Base-by-base conservation (phyloP, 35 echinoderm and acorn worm genomes). In the Strongylocentrotus purpuratus region DNA sequence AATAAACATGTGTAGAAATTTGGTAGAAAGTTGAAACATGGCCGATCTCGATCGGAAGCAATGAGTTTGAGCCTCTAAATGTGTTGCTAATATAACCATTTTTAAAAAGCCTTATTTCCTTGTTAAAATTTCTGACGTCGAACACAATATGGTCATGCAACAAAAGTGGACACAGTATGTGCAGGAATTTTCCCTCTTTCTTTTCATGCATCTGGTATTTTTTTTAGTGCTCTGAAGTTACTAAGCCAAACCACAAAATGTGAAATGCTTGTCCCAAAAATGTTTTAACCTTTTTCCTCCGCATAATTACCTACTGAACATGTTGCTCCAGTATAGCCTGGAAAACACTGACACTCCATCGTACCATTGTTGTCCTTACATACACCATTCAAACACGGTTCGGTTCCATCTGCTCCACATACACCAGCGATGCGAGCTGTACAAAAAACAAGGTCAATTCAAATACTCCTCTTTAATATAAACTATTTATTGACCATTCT, bases 351-450 rank as follows among this genome's bases (percentile, higher is more conserved):
- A 89, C 87, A 89, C 15, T 45, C 45, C 33, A 18, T 89, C 6
- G 87, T 89, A 15, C 87, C 87, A 33, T 89, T 89, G 14, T 33
- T 45, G 13, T 89, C 87, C 32, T 45, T 89, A 41, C 87, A 89
- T 4, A 89, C n/a, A 15, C 87, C 87, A 46, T 89, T 89, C 32
- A 89, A 13, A 89, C 87, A 89, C 0, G 17, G 33, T 33, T 89
- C 87, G 5, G 12, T 87, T 20, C 86, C 86, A 59, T 59, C 52
- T 28, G 31, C 32, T 45, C 33, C 87, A 89, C 87, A 89, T 10
- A 28, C 20, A 15, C 87, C 33, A 15, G 0, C n/a, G 12, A 45
- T 31, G 33, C 87, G 87, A 31, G 32, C 87, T 89, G 32, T 22
- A 41, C 5, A 33, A 33, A n/a, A 45, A 89, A 89, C 32, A 33